Evolutionary conservation across 2,113 vertebrate species (phyloP), one percentile per base, ranked within the genome.

Genomic region (Apodemus speciosus): DNA sequence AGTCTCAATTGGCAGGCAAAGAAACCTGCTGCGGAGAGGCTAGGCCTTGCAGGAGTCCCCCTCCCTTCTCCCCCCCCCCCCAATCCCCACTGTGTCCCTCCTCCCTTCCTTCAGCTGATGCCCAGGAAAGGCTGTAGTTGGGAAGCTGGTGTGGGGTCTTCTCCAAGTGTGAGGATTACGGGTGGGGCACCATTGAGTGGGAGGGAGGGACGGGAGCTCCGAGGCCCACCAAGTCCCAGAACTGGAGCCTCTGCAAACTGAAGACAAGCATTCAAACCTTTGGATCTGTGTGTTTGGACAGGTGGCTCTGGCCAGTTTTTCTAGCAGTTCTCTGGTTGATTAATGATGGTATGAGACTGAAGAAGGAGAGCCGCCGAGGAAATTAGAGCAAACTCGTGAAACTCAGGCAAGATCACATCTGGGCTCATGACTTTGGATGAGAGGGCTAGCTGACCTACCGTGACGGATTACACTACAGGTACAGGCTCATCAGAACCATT

Each of bases 151-250:
- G 0, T 2, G 0, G 25, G 35, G 68, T n/a, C 23, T 84, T 84
- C 92, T 86, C 85, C 68, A 23, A 68, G 43, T 0, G 0, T 1
- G 0, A 0, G 46, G 53, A 79, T 18, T 56, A 40, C 2, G 3
- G 21, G 30, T 16, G 43, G 43, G 43, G 56, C 16, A 14, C 56
- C 9, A 62, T 21, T 62, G 68, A 0, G 15, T 35, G 0, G 32
- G 43, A 0, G 23, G 38, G 5, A 30, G 38, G 27, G 21, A 51
- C 13, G 30, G 38, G 38, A 18, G 18, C 9, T 23, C 32, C 3
- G 1, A 58, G 58, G 92, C 43, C 56, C 21, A 20, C 35, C 27
- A 35, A 69, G 49, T 2, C 3, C 2, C 43, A 66, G 64, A 92
- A 35, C 0, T 1, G 43, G 13, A 66, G 38, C 27, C 14, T 93